phyloP scores from a whole-genome alignment of 35 echinoderm and acorn worm species.

The Strongylocentrotus purpuratus region DNA sequence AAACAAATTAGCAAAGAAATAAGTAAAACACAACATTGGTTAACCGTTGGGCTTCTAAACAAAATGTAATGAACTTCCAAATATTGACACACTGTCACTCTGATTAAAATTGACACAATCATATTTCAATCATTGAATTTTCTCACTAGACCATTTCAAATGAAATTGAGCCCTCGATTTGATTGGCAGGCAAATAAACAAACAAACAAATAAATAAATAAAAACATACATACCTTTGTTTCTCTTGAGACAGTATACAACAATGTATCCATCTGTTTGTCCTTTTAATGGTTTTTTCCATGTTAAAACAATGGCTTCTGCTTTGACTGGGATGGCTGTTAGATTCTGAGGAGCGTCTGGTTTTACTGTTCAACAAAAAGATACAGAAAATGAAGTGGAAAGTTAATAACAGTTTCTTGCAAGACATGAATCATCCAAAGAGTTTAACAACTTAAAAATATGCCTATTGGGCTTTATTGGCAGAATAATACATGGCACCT shows the following conservation, averaged over 20 bases:
- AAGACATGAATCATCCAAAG: neutral
- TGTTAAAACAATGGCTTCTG: slow-evolving; percentile 27
- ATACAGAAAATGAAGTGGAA: neutral
- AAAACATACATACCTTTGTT: neutral
- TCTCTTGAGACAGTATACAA: slow-evolving; percentile 18
- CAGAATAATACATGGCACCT: neutral
- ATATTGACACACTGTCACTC: too few relatives aligned
- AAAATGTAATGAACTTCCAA: too few relatives aligned
- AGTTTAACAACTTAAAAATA: neutral
- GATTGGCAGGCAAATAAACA: too few relatives aligned
- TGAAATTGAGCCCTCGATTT: too few relatives aligned
- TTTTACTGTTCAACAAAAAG: neutral
- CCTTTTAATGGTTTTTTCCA: slow-evolving; percentile 20
- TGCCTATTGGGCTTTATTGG: neutral
- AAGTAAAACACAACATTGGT: too few relatives aligned
- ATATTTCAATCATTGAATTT: too few relatives aligned
- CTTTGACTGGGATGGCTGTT: slow-evolving; percentile 19
- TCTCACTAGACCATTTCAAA: too few relatives aligned
- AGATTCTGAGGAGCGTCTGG: slow-evolving; percentile 22
- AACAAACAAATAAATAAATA: neutral
- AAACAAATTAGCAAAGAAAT: too few relatives aligned
- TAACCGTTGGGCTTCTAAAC: too few relatives aligned
- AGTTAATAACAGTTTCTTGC: neutral
- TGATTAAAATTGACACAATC: too few relatives aligned
- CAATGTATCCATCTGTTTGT: neutral